A percentile compares a stretch with the other conserved stretches of the same genome.
These are phyloP conservation scores for Machimus rusticus DNA, from an alignment of 2,888 invertebrate species.

Conservation along the genomic window DNA sequence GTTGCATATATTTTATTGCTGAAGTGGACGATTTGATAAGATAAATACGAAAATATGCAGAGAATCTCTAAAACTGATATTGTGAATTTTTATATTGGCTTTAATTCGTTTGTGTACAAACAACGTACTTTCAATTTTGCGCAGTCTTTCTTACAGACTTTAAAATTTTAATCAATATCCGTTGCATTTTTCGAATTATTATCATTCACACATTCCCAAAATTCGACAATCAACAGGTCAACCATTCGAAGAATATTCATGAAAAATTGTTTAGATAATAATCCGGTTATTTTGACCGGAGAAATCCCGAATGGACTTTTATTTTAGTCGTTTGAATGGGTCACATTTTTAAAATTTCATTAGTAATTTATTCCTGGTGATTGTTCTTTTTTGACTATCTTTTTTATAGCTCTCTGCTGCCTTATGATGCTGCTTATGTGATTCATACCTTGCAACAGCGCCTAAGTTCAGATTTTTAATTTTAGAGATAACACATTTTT, in stretches of 20 bases:
- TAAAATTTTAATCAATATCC: not conserved
- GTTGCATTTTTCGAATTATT: not conserved
- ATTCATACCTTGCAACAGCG: not conserved
- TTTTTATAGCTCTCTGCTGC: not conserved
- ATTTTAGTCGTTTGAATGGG: not conserved
- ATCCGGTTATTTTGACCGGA: not conserved
- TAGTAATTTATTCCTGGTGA: not conserved
- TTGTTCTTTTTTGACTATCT: not conserved
- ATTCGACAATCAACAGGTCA: not conserved
- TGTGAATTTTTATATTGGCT: not conserved
- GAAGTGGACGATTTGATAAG: not conserved
- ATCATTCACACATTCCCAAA: not conserved
- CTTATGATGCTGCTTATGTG: not conserved
- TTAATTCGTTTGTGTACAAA: not conserved
- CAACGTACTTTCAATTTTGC: not conserved
- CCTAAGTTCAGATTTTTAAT: not conserved
- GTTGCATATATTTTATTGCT: not conserved
- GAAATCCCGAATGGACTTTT: not conserved
- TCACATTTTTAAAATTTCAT: not conserved
- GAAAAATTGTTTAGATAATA: not conserved
- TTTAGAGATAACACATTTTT: not conserved
- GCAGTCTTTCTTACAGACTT: not conserved
- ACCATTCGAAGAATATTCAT: not conserved
- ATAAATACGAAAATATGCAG: not conserved
- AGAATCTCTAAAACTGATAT: not conserved